Evolutionary conservation across 35 echinoderm and acorn worm genomes (phyloP), one percentile per base, ranked within the genome.

Genomic region (Lytechinus pictus): DNA sequence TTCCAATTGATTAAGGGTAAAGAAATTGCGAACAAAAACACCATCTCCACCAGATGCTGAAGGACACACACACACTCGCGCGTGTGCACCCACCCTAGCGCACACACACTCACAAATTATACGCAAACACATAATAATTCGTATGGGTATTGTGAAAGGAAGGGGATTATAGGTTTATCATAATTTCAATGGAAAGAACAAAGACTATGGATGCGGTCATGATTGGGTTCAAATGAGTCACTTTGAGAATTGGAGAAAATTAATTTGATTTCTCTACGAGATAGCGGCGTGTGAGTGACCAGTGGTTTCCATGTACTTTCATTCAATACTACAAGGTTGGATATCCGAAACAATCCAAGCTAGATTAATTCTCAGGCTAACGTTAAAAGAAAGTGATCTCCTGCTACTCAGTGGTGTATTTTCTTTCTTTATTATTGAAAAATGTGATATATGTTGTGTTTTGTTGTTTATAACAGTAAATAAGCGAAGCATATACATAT

Each of bases 231-330:
- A 79, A 90, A 90, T 90, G 88, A 90, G 88, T 90, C 88, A 90
- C 16, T 90, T 90, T 54, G 28, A 54, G 88, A 90, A 90, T 44
- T 90, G 29, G 88, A 33, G 52, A 44, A 90, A 90, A 90, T 90
- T 90, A 90, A 90, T 90, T 90, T 90, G 88, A 90, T 90, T 90
- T 90, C 88, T 90, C 16, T n/a, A 79, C 9, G 66, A 79, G 66
- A 79, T 79, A 79, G 66, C 66, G 66, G 66, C 8, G 19, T 79
- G 56, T 58, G 19, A 79, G 19, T 79, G 66, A 79, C 66, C 66
- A 24, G 12, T 79, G 66, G 4, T 79, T 7, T 79, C 66, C 0
- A 6, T 79, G 66, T 14, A 79, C 66, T 79, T 79, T 79, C 66
- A 79, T 24, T 24, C 14, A 14, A 4, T 24, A 14, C 33, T 44